Evolutionary conservation across 2,888 invertebrate genomes (phyloP), one percentile per base, ranked within the genome.

Genomic region (Drosophila kuntzei): DNA sequence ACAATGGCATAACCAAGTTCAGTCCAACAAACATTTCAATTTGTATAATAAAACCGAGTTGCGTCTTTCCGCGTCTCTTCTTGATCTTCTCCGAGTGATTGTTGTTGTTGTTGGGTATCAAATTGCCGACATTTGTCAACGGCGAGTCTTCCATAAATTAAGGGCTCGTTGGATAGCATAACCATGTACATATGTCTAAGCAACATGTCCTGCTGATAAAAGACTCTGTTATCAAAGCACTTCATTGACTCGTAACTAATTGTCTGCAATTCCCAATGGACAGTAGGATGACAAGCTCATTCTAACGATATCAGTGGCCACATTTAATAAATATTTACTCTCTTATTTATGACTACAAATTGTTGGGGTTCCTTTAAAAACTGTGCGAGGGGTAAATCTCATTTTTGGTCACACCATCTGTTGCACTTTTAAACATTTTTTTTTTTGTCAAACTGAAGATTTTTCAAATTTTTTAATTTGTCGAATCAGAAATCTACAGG

Each of bases 121-220:
- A 89, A 89, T 89, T 84, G 87, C 88, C 25, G 71, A 49, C 87
- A 89, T 90, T 89, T 89, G 85, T 89, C 89, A 90, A 69, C 60
- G 71, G 57, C 53, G 65, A 53, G 64, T 43, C 62, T 53, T 51
- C 70, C 77, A 87, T 89, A 89, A 90, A 89, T 90, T 81, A 87
- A 74, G 80, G 72, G 77, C 90, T 90, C 57, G 87, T 87, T 90
- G 79, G 75, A 75, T 62, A 83, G 49, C 36, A 27, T 49, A 34
- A 22, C 27, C 46, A 39, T 50, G 59, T 41, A 18, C 39, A 43
- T 22, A 60, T 50, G 34, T 20, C 18, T 60, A 51, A 20, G 20
- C 54, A 60, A 71, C 71, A 77, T 60, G 72, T 64, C 67, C 65
- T 71, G 66, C 70, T 64, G 81, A 82, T 82, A 82, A 76, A 60